A percentile compares a stretch with the other conserved stretches of the same genome.
These are phyloP conservation scores for Enchytraeus crypticus DNA, from an alignment of 2,888 invertebrate species.

Conservation along the genomic window DNA sequence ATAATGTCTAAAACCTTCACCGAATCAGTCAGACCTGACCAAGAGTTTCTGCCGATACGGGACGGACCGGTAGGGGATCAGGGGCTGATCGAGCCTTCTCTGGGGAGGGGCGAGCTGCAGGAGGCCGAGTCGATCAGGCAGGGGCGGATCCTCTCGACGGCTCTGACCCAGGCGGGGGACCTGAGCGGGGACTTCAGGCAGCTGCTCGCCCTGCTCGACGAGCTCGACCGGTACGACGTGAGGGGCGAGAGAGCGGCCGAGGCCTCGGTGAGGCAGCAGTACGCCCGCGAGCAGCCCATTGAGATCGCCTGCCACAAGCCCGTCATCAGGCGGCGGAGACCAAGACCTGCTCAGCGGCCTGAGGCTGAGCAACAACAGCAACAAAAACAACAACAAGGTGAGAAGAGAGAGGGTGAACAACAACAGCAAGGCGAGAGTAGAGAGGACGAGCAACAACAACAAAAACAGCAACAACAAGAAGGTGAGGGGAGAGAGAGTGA, in stretches of 20 bases:
- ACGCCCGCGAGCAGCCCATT: no score
- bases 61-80: background rate
- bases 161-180: background rate
- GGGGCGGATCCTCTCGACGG: background rate
- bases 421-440: no score
- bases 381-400: no score
- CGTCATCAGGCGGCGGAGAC: background rate
- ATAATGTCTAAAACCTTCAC: slow-evolving; percentile 6
- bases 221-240: background rate
- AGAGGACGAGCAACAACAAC: no score
- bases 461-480: no score
- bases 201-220: background rate
- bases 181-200: background rate
- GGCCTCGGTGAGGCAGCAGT: no score
- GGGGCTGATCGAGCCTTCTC: background rate
- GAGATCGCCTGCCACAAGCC: background rate
- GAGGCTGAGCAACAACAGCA: no score
- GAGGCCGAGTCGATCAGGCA: background rate
- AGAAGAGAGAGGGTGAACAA: no score
- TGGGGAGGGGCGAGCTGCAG: background rate
- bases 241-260: background rate
- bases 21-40: slow-evolving; percentile 3
- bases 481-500: no score
- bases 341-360: no score
- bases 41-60: slow-evolving; percentile 1